A percentile compares a stretch with the other conserved stretches of the same genome.
Conservation (phyloP, 2,113 vertebrate species). For the Apeltes quadracus region DNA sequence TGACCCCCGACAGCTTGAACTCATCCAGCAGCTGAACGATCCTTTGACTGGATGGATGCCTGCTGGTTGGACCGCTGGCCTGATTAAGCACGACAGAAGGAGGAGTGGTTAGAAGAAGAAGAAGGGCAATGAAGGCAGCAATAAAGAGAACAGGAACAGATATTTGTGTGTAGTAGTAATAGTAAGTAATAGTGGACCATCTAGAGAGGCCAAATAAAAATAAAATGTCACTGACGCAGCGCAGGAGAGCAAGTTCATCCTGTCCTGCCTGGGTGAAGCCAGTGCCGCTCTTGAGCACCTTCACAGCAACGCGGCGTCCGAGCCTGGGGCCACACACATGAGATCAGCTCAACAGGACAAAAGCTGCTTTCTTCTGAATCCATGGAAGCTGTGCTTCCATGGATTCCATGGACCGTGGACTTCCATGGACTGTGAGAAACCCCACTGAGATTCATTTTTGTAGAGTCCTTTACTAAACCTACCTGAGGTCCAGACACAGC, state of each 20-base stretch:
- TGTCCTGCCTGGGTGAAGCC: slow-evolving; percentile 83
- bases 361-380: background rate
- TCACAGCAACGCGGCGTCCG: slow-evolving; percentile 81
- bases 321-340: slow-evolving; percentile 56
- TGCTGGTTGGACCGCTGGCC: slow-evolving; percentile 78
- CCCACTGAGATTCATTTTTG: background rate
- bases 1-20: slow-evolving; percentile 85
- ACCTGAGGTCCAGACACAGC: slow-evolving; percentile 86
- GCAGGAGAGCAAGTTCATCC: slow-evolving; percentile 84
- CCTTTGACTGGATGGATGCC: slow-evolving; percentile 76
- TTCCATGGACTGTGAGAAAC: background rate
- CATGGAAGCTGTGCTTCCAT: background rate
- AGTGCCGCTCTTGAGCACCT: slow-evolving; percentile 85
- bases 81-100: slow-evolving; percentile 47
- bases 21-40: slow-evolving; percentile 84
- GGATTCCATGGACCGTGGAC: too few species aligned
- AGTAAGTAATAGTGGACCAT: background rate
- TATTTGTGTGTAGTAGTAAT: background rate
- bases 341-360: background rate
- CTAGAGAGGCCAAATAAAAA: background rate
- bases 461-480: slow-evolving; percentile 1
- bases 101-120: background rate
- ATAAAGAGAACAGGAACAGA: background rate
- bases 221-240: slow-evolving; percentile 76
- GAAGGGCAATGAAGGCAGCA: background rate